Conservation (phyloP, 2,113 vertebrate species). For the Ceyx cyanopectus region DNA sequence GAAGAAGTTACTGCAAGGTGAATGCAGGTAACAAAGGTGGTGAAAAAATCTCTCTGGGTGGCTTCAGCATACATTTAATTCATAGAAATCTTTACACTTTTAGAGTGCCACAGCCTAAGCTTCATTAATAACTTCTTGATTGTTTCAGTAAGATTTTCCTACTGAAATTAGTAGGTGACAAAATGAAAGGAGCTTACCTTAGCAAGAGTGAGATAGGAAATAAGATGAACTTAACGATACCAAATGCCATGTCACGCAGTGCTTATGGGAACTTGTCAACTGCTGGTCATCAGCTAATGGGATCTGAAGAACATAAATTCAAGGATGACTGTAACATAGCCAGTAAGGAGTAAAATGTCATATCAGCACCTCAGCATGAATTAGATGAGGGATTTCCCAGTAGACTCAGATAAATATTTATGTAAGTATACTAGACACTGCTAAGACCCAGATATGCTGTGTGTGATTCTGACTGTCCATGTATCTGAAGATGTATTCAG, state of each 20-base stretch:
- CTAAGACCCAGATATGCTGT: neutral
- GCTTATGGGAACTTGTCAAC: neutral
- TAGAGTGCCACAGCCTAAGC: neutral
- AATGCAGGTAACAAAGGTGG: neutral
- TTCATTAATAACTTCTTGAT: neutral
- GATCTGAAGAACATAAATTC: neutral
- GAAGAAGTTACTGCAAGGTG: neutral
- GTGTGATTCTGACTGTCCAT: neutral
- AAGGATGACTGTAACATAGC: neutral
- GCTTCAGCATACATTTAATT: neutral
- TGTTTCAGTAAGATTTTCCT: neutral
- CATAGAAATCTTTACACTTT: neutral
- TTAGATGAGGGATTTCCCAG: neutral
- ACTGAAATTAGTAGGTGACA: neutral
- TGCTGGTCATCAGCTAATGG: neutral
- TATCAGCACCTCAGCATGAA: neutral
- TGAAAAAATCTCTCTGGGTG: neutral
- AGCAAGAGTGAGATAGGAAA: neutral
- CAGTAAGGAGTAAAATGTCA: neutral
- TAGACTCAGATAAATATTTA: neutral
- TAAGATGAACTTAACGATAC: neutral
- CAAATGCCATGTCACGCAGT: neutral
- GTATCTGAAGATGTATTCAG: neutral
- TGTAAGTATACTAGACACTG: neutral
- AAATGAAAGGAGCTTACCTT: neutral